Conservation (phyloP, 2,888 invertebrate species). For the Netelia fuscicornis region DNA sequence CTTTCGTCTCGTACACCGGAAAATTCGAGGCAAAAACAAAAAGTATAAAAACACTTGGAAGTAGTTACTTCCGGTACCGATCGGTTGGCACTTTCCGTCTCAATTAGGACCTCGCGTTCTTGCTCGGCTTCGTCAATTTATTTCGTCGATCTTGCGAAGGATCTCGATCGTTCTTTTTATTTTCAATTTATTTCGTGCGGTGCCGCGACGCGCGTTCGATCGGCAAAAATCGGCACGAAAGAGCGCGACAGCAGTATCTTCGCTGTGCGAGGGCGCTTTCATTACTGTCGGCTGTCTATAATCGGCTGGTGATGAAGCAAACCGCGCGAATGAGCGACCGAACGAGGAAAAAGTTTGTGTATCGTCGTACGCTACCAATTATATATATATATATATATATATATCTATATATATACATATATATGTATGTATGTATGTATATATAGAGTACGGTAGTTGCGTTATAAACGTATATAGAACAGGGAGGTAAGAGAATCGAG, state of each 20-base stretch:
- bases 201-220: not conserved
- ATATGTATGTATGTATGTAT: not conserved
- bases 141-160: not conserved
- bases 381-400: conserved; percentile 2
- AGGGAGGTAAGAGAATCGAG: no score
- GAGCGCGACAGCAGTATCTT: conserved; percentile 76
- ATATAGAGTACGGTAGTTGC: not conserved
- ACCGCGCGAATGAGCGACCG: conserved; percentile 59
- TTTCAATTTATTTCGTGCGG: not conserved
- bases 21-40: not conserved
- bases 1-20: conserved; percentile 17
- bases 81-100: conserved; percentile 4
- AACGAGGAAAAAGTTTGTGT: conserved; percentile 38
- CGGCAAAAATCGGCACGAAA: not conserved
- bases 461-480: not conserved
- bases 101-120: not conserved
- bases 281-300: conserved; percentile 77
- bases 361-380: not conserved
- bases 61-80: conserved; percentile 30
- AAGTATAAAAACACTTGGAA: not conserved
- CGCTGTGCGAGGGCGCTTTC: conserved; percentile 81
- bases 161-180: not conserved
- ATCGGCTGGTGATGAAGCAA: conserved; percentile 75
- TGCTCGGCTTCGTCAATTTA: not conserved
- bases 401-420: not conserved